Evolutionary conservation across 2,113 vertebrate species (phyloP).

Genomic region (Lagenorhynchus albirostris): DNA sequence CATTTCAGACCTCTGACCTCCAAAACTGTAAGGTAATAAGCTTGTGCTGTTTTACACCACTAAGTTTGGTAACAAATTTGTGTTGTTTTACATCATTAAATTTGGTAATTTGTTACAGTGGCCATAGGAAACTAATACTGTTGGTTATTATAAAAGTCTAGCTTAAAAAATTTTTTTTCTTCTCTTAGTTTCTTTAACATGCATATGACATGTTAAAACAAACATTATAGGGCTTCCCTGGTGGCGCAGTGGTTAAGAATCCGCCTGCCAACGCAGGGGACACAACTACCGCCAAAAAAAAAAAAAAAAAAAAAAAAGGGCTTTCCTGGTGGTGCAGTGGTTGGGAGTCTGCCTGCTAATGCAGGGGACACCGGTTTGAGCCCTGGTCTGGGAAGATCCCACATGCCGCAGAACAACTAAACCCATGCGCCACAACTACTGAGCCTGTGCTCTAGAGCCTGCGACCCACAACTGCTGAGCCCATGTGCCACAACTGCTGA

Average conservation of each 20-base stretch:
- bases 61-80: neutral
- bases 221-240: neutral
- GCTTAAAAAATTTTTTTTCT: neutral
- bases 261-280: too few species aligned
- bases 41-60: neutral
- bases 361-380: too few species aligned
- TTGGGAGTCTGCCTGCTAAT: too few species aligned
- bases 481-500: too few species aligned
- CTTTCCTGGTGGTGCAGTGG: too few species aligned
- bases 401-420: too few species aligned
- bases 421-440: too few species aligned
- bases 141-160: neutral
- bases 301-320: neutral
- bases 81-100: neutral
- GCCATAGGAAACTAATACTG: neutral
- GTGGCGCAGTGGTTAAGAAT: too few species aligned
- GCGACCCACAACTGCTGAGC: too few species aligned
- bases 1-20: neutral
- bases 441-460: too few species aligned
- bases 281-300: too few species aligned
- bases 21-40: neutral
- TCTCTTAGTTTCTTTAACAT: neutral
- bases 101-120: neutral
- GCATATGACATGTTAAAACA: neutral
- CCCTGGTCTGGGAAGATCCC: too few species aligned